Percentiles rank a stretch among this genome's conserved stretches.
Evolutionary conservation across 2,797 vertebrate genomes (phyloP).

Genomic region (Clarias pachynema): DNA sequence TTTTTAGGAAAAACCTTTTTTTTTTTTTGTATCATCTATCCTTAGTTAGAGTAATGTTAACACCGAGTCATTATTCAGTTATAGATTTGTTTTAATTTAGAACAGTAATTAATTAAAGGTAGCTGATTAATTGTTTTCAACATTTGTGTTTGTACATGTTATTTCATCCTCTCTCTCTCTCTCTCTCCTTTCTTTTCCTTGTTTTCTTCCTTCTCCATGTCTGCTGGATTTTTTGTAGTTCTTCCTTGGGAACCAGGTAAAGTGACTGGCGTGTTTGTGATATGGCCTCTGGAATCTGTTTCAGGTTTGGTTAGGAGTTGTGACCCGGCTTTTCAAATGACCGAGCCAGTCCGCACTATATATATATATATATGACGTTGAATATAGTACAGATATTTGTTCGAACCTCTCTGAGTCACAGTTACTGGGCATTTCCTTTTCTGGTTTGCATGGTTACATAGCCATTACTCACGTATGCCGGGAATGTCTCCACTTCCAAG

Average conservation of each 20-base stretch:
- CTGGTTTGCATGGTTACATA: slow-evolving; percentile 49
- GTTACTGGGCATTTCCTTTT: slow-evolving; percentile 56
- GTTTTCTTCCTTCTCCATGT: slow-evolving; percentile 70
- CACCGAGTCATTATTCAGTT: neutral
- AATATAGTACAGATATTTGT: slow-evolving; percentile 42
- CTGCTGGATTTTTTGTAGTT: slow-evolving; percentile 88
- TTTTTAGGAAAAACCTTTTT: neutral
- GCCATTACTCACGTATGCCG: slow-evolving; percentile 46
- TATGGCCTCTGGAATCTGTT: slow-evolving; percentile 68
- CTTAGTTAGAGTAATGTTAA: neutral
- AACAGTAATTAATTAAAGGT: slow-evolving; percentile 3
- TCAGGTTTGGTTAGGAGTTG: slow-evolving; percentile 31
- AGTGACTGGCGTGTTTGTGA: slow-evolving; percentile 75
- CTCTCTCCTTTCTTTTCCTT: slow-evolving; percentile 67
- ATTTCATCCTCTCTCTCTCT: slow-evolving; percentile 66
- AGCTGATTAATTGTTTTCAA: slow-evolving; percentile 27
- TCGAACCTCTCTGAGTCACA: slow-evolving; percentile 43
- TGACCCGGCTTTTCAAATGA: neutral
- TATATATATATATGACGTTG: neutral
- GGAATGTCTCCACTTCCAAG: slow-evolving; percentile 40
- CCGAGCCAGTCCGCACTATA: slow-evolving; percentile 28
- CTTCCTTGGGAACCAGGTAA: slow-evolving; percentile 99
- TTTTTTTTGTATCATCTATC: neutral
- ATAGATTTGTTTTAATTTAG: neutral
- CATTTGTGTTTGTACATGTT: slow-evolving; percentile 52